phyloP scores from a whole-genome alignment of 2,888 invertebrate genomes.

The Sycophila texana region DNA sequence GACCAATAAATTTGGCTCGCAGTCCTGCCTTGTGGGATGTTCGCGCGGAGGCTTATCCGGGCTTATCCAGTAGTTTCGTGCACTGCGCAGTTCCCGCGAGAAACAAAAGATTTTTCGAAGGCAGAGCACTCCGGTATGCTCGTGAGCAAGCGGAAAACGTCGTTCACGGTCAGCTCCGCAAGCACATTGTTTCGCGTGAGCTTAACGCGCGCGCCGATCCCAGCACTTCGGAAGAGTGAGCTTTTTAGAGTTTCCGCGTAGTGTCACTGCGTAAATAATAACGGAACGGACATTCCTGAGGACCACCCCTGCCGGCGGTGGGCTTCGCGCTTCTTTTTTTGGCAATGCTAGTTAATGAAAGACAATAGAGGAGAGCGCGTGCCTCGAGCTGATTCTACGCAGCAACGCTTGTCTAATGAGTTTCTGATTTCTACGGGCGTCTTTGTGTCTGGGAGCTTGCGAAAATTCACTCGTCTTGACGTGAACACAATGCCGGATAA shows the following conservation, averaged over 20 bases:
- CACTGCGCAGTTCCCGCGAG: neutral
- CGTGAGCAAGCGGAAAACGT: constrained; percentile 38
- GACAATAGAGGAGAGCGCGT: constrained; percentile 27
- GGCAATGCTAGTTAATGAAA: constrained; percentile 43
- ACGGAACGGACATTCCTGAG: neutral
- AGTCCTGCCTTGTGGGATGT: neutral
- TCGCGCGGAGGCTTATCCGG: neutral
- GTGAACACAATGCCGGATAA: no score
- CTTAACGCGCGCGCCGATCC: constrained; percentile 26
- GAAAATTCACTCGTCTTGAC: no score
- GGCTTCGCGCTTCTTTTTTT: constrained; percentile 33
- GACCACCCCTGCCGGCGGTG: neutral
- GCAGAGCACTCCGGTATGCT: constrained; percentile 17
- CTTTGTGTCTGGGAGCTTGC: no score
- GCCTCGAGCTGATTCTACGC: neutral
- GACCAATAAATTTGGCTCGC: constrained; percentile 24
- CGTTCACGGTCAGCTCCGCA: constrained; percentile 20
- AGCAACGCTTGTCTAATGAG: no score
- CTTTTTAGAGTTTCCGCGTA: constrained; percentile 32
- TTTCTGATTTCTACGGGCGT: no score
- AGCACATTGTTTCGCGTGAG: constrained; percentile 28
- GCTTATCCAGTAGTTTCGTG: no score
- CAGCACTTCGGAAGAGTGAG: neutral
- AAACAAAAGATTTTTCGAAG: constrained; percentile 43
- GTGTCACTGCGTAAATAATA: neutral